Evolutionary conservation across 2,888 invertebrate genomes (phyloP).

Genomic region (Neuroscelio doddi): DNA sequence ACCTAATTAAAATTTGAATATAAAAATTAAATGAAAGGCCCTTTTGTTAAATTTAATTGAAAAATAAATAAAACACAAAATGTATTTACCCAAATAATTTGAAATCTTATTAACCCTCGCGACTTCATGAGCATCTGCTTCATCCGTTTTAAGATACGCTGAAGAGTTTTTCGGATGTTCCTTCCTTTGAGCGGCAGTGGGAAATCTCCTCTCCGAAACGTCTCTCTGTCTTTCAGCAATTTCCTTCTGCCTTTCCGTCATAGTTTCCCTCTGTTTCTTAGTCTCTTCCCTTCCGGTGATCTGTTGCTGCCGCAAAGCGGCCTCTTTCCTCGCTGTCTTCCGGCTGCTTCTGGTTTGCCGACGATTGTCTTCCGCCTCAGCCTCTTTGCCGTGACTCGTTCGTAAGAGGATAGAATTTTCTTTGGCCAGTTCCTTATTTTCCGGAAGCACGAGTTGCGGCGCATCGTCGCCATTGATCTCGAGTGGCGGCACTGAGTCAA

Average conservation of each 20-base stretch:
- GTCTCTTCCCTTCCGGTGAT: neutral
- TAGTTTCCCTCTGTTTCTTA: neutral
- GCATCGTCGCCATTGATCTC: slow-evolving; percentile 19
- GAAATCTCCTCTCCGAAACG: slow-evolving; percentile 5
- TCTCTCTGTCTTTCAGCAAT: slow-evolving; percentile 8
- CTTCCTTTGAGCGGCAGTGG: slow-evolving; percentile 19
- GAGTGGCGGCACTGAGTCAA: slow-evolving; percentile 52
- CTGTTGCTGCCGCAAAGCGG: slow-evolving; percentile 1
- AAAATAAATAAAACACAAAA: too few relatives aligned
- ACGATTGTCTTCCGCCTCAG: slow-evolving; percentile 26
- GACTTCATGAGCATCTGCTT: slow-evolving; percentile 2
- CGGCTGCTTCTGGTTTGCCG: slow-evolving; percentile 12
- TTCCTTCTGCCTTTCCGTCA: neutral
- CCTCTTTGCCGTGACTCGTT: slow-evolving; percentile 1
- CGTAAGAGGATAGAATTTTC: neutral
- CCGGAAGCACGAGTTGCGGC: neutral
- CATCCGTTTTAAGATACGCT: neutral
- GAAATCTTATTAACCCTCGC: slow-evolving; percentile 10
- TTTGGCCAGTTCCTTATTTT: neutral
- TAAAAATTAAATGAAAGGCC: too few relatives aligned
- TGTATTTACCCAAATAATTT: slow-evolving; percentile 22
- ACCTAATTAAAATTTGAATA: too few relatives aligned
- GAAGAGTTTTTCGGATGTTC: slow-evolving; percentile 20
- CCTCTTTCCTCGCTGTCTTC: slow-evolving; percentile 23
- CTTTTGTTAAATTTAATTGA: too few relatives aligned